Evolutionary conservation across 2,113 vertebrate genomes (phyloP), one percentile per base, ranked within the genome.

Genomic region (Butastur rufipennis): DNA sequence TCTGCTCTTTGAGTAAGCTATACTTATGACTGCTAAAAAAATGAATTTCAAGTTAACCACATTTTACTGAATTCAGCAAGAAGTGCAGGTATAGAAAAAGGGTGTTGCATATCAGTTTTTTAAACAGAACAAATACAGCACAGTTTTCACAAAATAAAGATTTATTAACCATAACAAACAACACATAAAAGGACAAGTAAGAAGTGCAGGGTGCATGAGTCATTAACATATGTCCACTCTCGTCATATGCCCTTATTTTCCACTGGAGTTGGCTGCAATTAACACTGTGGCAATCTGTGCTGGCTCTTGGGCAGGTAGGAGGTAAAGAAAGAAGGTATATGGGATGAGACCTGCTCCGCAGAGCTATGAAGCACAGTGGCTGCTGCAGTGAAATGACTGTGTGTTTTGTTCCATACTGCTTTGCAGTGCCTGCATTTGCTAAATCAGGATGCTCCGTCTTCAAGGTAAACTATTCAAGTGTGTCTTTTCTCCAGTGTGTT

Each of bases 141-240:
- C 38, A 65, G 42, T 67, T 86, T 93, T 90, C 74, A 71, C 26
- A 86, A 92, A 93, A 95, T 77, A 93, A 81, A 92, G 61, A 75
- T 97, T 94, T 94, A 96, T 96, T 97, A 94, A 67, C 42, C 1
- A 1, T n/a, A 88, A 67, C 71, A 96, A 91, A 70, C 38, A 92
- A 81, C 42, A 86, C 26, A 71, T 45, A 94, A 88, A 94, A 93
- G 38, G 9, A 94, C 71, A 94, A 92, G 81, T 62, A 88, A 82
- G 27, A 94, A 68, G 25, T 80, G 38, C 86, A 94, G 42, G 23
- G 47, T 86, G 62, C 40, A 80, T 96, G 87, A 93, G 63, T 83
- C 94, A 90, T 77, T 94, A 93, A 80, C 92, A 90, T 72, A 93
- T 42, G 82, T 66, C 63, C 62, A 66, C 48, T 95, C 79, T 77